phyloP scores from a whole-genome alignment of 2,113 vertebrate species.

The Etheostoma spectabile region DNA sequence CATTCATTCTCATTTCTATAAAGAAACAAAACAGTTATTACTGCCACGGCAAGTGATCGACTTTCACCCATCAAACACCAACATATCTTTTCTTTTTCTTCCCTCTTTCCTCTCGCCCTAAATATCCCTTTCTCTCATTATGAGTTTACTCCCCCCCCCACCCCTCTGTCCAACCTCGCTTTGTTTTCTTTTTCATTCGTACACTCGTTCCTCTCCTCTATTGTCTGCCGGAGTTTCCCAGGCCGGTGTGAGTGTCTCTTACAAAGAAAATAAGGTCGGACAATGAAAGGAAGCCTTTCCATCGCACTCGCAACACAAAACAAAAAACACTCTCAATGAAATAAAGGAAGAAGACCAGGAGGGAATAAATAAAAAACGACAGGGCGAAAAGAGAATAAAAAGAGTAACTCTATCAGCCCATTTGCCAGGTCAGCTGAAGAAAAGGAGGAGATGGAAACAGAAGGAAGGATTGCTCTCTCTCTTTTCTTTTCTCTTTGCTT shows the following conservation, averaged over 20 bases:
- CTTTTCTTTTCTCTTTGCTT: slow-evolving; percentile 68
- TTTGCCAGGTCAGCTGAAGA: slow-evolving; percentile 74
- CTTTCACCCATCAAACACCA: slow-evolving; percentile 61
- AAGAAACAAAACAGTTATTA: not conserved
- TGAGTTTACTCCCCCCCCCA: not conserved
- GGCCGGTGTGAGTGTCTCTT: slow-evolving; percentile 63
- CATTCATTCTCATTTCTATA: slow-evolving; percentile 30
- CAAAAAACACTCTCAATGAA: slow-evolving; percentile 55
- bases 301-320: slow-evolving; percentile 11
- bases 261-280: slow-evolving; percentile 71
- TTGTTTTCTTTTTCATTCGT: slow-evolving; percentile 57
- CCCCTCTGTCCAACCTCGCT: slow-evolving; percentile 33
- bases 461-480: slow-evolving; percentile 30
- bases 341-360: slow-evolving; percentile 51
- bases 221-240: slow-evolving; percentile 75
- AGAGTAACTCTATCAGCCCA: slow-evolving; percentile 70
- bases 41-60: slow-evolving; percentile 34
- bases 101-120: slow-evolving; percentile 35
- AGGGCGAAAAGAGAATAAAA: slow-evolving; percentile 38
- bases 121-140: slow-evolving; percentile 54
- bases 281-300: slow-evolving; percentile 53
- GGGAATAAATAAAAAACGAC: slow-evolving; percentile 62
- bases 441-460: slow-evolving; percentile 56
- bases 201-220: slow-evolving; percentile 41
- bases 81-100: slow-evolving; percentile 35